Conservation (phyloP, 2,113 vertebrate genomes). For the Rhinopomastus cyanomelas region DNA sequence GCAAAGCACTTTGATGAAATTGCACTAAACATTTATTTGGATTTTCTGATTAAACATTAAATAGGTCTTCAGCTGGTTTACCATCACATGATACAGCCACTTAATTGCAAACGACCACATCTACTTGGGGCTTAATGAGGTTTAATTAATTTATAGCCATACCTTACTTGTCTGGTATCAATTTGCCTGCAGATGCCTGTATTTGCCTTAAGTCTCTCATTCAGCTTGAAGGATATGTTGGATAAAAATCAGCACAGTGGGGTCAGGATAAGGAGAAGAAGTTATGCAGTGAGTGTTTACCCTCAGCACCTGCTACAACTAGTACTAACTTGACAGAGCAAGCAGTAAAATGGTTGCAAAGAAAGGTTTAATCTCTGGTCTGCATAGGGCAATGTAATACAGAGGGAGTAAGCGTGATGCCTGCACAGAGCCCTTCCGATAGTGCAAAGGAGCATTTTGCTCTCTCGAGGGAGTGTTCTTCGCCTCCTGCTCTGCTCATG, state of each 20-base stretch:
- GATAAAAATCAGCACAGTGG: background rate
- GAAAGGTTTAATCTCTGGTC: background rate
- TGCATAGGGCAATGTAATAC: background rate
- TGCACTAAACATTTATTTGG: background rate
- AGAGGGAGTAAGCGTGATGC: background rate
- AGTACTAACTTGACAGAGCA: background rate
- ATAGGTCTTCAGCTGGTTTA: conserved; percentile 1
- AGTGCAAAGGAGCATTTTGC: background rate
- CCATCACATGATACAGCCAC: background rate
- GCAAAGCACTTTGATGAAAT: background rate
- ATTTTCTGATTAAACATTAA: conserved; percentile 22
- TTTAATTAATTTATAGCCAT: conserved; percentile 35
- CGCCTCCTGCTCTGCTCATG: background rate
- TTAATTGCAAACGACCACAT: background rate
- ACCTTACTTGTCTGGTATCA: conserved; percentile 11
- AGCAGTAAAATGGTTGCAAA: background rate
- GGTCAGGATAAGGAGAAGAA: background rate
- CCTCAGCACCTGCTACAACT: background rate
- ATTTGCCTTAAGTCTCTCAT: background rate
- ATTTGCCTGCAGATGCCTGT: background rate
- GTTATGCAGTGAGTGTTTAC: background rate
- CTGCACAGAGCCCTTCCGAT: background rate
- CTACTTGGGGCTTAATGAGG: conserved; percentile 15
- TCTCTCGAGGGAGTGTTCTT: background rate
- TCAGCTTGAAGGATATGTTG: background rate